Base-by-base conservation (phyloP, 2,888 invertebrate genomes). In the Tetragonisca angustula region DNA sequence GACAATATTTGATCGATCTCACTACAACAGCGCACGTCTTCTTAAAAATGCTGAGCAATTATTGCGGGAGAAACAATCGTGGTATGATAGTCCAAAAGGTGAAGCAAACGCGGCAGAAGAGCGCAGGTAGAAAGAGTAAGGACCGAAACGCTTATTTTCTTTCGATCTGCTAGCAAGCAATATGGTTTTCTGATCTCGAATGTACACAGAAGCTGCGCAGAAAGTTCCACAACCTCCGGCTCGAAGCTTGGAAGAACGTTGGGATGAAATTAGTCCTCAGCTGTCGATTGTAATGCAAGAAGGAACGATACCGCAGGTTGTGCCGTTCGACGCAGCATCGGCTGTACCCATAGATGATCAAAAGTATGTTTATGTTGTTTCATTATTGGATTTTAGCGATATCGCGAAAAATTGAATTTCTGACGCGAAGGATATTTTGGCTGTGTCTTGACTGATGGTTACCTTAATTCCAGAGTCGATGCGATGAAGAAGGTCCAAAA, bases 11-110 rank as follows among this genome's bases (percentile, higher is more conserved):
- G 87, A 96, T 97, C 87, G 99, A 99, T 95, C 95, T 99, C 77
- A 95, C 99, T 13, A 98, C 98, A 94, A 98, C 98, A 0, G 97
- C 97, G 64, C 98, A 99, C 94, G 95, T 98, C 83, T 99, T 98
- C 94, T 94, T 99, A 82, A 98, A 98, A 96, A 97, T 99, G 97
- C 95, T 99, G 92, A 98, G 99, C 89, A 92, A 95, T 13, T 95
- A 95, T 90, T 95, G 95, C 68, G 90, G 86, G 21, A 91, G 87
- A 52, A 88, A 87, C 36, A 88, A 87, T 17, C 95, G 95, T 6
- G 95, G 97, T 59, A 95, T 98, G 49, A 95, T 98, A 19, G 97
- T 98, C 6, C 97, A 97, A 92, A 96, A 97, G 92, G 96, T 96
- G 93, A 96, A 94, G 86, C 90, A 88, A 15, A 94, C 93, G 76